Conservation (phyloP, 2,888 invertebrate species). For the Choristoneura rosaceana region DNA sequence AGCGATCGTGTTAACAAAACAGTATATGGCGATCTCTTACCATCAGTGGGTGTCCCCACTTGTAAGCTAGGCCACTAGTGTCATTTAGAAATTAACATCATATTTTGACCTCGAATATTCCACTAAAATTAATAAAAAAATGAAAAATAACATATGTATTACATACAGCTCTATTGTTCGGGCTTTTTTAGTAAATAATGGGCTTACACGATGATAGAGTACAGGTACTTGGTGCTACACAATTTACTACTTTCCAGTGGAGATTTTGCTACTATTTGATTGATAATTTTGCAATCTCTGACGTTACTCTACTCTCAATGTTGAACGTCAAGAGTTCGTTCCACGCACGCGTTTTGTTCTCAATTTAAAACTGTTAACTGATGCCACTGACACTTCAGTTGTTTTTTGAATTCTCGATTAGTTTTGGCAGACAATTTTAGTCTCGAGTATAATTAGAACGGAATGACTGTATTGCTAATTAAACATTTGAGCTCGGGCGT, state of each 20-base stretch:
- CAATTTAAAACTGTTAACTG: conserved; percentile 40
- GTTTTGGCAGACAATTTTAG: conserved; percentile 40
- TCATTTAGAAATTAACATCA: too few relatives aligned
- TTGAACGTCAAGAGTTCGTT: not conserved
- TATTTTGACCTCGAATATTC: too few relatives aligned
- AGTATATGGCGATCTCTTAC: too few relatives aligned
- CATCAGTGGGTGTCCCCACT: too few relatives aligned
- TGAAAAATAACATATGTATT: too few relatives aligned
- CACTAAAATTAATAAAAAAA: too few relatives aligned
- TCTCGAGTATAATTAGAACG: conserved; percentile 26
- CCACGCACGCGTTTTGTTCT: conserved; percentile 26
- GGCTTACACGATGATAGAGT: not conserved
- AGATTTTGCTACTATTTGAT: not conserved
- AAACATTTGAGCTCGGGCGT: conserved; percentile 16
- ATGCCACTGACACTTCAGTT: conserved; percentile 40
- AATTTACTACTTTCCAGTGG: not conserved
- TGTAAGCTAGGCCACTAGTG: too few relatives aligned
- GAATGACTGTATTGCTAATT: conserved; percentile 32
- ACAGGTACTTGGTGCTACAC: not conserved
- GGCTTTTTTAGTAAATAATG: too few relatives aligned
- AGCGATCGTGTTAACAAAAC: too few relatives aligned
- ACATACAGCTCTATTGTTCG: too few relatives aligned
- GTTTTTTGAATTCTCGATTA: conserved; percentile 38
- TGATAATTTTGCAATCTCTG: not conserved
- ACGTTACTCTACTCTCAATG: not conserved